Evolutionary conservation across 2,797 vertebrate species (phyloP), one percentile per base, ranked within the genome.

Genomic region (Valencia hispanica): DNA sequence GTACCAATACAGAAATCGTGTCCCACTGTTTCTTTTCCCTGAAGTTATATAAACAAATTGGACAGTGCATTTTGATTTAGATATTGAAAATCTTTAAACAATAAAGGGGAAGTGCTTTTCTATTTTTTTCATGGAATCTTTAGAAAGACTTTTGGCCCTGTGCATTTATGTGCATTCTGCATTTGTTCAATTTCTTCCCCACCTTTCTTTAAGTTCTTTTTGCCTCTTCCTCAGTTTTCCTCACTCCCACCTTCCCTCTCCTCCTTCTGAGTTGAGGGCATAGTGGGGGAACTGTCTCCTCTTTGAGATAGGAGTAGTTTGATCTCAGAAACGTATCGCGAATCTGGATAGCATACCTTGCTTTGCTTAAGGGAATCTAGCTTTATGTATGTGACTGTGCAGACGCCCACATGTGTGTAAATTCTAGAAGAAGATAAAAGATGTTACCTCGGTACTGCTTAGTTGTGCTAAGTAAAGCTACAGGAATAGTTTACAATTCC

Each of bases 261-360:
- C 79, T 90, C 78, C 85, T 90, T 47, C 85, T 82, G 81, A 79
- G 85, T 74, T 68, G 77, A 82, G 88, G 86, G 90, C 88, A 88
- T 80, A 83, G 73, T 77, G 50, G 83, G 89, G 89, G 74, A 91
- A 88, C 87, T 85, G 89, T 93, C 88, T 91, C 41, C 73, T 89
- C 88, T 93, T 90, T 89, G 88, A 94, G 88, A 91, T 69, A 75
- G 88, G 82, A 91, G 78, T 77, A 87, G 90, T 89, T 92, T 93
- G 92, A 94, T 93, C 91, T 91, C 90, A 83, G 87, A 83, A 90
- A 91, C 84, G 83, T 79, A 70, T 57, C 32, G 82, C 82, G 86
- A 89, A 91, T 91, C 84, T 85, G 82, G 89, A 82, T 86, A 87
- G 74, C 82, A 80, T 86, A 88, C 79, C 86, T 92, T 79, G 81